Conservation (phyloP, 2,113 vertebrate genomes). For the Brachyhypopomus occidentalis region DNA sequence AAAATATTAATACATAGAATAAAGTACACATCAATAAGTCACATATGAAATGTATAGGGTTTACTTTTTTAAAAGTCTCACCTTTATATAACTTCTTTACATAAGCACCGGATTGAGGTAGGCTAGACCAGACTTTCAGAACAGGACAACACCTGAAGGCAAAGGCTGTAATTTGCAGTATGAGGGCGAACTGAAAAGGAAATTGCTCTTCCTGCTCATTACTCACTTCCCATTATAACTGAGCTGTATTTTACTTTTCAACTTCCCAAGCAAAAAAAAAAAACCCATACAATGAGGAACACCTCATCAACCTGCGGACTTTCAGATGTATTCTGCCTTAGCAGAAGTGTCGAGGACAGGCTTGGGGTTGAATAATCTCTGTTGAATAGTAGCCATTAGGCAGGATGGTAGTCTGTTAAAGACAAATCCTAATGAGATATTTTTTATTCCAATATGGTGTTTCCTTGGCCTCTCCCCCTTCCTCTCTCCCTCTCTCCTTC, state of each 20-base stretch:
- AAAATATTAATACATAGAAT: too few relatives aligned
- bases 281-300: conserved; percentile 16
- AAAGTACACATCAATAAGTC: too few relatives aligned
- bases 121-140: not conserved
- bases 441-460: conserved; percentile 43
- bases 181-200: conserved; percentile 40
- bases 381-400: conserved; percentile 8
- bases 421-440: conserved; percentile 49
- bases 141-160: conserved; percentile 23
- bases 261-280: not conserved
- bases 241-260: conserved; percentile 23
- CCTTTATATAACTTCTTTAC: not conserved
- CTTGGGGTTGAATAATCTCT: conserved; percentile 7
- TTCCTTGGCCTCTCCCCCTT: not conserved
- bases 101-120: not conserved
- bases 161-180: conserved; percentile 4
- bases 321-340: not conserved
- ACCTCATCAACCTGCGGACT: conserved; percentile 31
- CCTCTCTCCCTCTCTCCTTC: not conserved
- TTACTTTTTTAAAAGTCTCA: too few relatives aligned
- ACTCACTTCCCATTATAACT: conserved; percentile 12
- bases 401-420: conserved; percentile 10
- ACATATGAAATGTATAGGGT: too few relatives aligned
- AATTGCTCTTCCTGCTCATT: conserved; percentile 12
- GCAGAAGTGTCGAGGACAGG: not conserved